Evolutionary conservation across 2,113 vertebrate genomes (phyloP), one percentile per base, ranked within the genome.

Genomic region (Heloderma charlesbogerti): DNA sequence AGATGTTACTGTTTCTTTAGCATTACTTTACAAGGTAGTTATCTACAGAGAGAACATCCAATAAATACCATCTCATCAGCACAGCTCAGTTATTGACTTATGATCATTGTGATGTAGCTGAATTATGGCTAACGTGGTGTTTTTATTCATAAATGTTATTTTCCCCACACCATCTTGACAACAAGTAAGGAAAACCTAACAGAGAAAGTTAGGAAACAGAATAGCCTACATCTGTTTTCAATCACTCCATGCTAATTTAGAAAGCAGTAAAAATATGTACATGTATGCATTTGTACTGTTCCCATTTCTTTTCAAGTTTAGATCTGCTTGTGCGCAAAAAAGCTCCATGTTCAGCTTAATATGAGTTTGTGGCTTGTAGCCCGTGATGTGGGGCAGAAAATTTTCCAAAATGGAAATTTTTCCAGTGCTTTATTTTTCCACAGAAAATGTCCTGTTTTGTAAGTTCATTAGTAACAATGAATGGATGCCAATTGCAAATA

Each of bases 141-240:
- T 12, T n/a, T 25, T 37, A 2, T 5, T 25, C 31, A 54, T 20
- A 7, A 13, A 67, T 8, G 40, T 69, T 63, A 88, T 88, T 2
- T 18, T 91, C 8, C n/a, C 25, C 5, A 16, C 51, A 86, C 75
- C 87, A 95, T 43, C 16, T 31, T 84, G 86, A 79, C 74, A 71
- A 79, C 74, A 71, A 0, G 57, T 66, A 89, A 45, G 48, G 25
- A 0, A 0, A 78, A 45, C 31, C 37, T n/a, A 66, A 66, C 43
- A 45, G 69, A 86, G 63, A 88, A 94, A 91, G 9, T 91, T 48
- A 92, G 94, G 91, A 93, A 90, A 80, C 48, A 57, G 16, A 37
- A 90, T 85, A 91, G 84, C 34, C 84, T 80, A 93, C 94, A 91
- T 93, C 95, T 94, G 93, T 95, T 89, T 60, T 90, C 92, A 43